These are phyloP conservation scores for Caenorhabditis drosophilae DNA, from an alignment of 2,888 invertebrate genomes.

Conservation along the genomic window DNA sequence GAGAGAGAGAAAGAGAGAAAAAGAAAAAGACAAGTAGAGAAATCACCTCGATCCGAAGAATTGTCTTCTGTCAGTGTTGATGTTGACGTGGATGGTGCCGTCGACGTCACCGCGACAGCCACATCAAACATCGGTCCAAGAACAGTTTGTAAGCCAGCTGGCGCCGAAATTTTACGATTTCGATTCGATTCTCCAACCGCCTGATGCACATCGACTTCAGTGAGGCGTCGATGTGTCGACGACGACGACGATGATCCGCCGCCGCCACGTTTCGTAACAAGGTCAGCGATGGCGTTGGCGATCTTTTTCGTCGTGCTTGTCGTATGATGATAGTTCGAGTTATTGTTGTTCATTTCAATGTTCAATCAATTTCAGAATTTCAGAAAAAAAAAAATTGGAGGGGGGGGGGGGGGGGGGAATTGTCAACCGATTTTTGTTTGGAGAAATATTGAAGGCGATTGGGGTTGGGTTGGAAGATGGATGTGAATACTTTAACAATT, in stretches of 20 bases:
- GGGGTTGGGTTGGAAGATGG: no score
- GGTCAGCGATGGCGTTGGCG: constrained; percentile 41
- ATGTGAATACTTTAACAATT: no score
- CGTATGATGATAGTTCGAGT: constrained; percentile 2
- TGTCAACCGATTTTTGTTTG: background rate
- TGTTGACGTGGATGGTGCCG: background rate
- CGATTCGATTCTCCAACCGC: constrained; percentile 6
- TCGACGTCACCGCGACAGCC: constrained; percentile 33
- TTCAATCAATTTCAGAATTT: no score
- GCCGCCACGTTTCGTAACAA: constrained; percentile 37
- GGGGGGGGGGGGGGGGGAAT: no score
- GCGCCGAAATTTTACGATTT: constrained; percentile 38
- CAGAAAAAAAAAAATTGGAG: no score
- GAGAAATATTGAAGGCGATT: no score
- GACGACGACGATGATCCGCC: no score
- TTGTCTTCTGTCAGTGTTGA: background rate
- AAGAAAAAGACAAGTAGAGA: no score
- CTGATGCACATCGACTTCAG: constrained; percentile 18
- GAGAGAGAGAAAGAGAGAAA: background rate
- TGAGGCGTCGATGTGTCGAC: constrained; percentile 32
- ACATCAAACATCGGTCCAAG: constrained; percentile 39
- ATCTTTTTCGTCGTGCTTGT: constrained; percentile 35
- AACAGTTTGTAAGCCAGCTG: constrained; percentile 39
- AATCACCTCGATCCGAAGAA: no score
- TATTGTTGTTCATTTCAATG: no score